A percentile compares a stretch with the other conserved stretches of the same genome.
These are phyloP conservation scores for Nilaparvata lugens DNA, from an alignment of 1,140 invertebrate species.

Conservation along the genomic window DNA sequence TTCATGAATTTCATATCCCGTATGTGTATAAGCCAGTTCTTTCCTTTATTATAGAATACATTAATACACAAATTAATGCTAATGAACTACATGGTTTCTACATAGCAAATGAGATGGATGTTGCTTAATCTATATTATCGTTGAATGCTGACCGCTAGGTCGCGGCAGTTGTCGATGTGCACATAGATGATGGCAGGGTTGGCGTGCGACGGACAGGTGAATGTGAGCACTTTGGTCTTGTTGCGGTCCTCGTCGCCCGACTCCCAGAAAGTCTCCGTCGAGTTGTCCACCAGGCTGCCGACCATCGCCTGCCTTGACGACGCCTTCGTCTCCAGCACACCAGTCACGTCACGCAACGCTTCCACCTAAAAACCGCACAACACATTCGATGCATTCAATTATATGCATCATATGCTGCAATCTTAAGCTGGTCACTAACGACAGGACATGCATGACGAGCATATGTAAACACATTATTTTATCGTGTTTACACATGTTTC, in stretches of 20 bases:
- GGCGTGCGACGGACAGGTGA: conserved; percentile 45
- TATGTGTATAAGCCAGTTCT: too few relatives aligned
- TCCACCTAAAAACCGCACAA: conserved; percentile 43
- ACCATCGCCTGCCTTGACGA: conserved; percentile 92
- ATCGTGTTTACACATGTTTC: too few relatives aligned
- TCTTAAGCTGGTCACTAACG: too few relatives aligned
- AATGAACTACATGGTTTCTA: too few relatives aligned
- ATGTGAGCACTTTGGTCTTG: conserved; percentile 70
- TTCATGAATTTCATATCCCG: too few relatives aligned
- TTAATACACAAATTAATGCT: too few relatives aligned
- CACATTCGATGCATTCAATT: conserved; percentile 27
- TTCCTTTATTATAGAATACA: too few relatives aligned
- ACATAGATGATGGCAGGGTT: conserved; percentile 64
- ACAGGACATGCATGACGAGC: too few relatives aligned
- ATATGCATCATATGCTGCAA: too few relatives aligned
- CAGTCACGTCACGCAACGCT: conserved; percentile 61
- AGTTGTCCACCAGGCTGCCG: conserved; percentile 82
- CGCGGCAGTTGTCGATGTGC: conserved; percentile 88
- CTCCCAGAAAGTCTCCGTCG: conserved; percentile 99
- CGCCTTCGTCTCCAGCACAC: conserved; percentile 68
- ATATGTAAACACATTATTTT: too few relatives aligned
- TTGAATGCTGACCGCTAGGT: conserved; percentile 60
- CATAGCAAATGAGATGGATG: too few relatives aligned
- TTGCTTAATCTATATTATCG: too few relatives aligned
- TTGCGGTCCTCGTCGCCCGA: conserved; percentile 94